Evolutionary conservation across 2,797 vertebrate species (phyloP).

Genomic region (Notolabrus celidotus): DNA sequence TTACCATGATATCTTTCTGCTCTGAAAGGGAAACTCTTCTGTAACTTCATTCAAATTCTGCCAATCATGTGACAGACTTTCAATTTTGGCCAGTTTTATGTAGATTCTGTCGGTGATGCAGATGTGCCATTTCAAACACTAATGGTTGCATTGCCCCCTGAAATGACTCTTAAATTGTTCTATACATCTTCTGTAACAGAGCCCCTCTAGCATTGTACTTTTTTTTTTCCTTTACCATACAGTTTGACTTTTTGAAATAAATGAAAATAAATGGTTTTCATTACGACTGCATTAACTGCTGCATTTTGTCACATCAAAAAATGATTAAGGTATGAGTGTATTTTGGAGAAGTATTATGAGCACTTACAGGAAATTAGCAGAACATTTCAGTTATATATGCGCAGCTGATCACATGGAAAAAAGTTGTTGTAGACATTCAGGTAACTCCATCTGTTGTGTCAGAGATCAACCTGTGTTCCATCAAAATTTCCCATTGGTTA

Average conservation of each 20-base stretch:
- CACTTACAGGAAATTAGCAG: not conserved
- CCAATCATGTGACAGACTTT: conserved; percentile 49
- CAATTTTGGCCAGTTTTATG: conserved; percentile 56
- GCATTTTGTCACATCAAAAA: not conserved
- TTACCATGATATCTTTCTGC: conserved; percentile 40
- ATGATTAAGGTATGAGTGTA: not conserved
- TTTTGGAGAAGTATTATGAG: not conserved
- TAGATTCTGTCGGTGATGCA: conserved; percentile 45
- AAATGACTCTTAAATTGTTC: conserved; percentile 36
- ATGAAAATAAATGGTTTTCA: conserved; percentile 59
- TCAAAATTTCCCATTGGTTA: conserved; percentile 25
- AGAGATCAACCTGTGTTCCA: conserved; percentile 18
- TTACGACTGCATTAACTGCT: conserved; percentile 17
- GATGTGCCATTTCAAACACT: conserved; percentile 43
- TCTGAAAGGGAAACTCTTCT: conserved; percentile 52
- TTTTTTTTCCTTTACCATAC: conserved; percentile 53
- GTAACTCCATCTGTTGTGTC: conserved; percentile 19
- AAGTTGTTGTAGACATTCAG: conserved; percentile 5
- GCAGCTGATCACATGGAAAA: conserved; percentile 8
- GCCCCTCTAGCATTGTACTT: conserved; percentile 51
- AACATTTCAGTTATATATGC: not conserved
- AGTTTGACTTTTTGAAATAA: conserved; percentile 77
- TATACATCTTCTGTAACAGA: conserved; percentile 48
- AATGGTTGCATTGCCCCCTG: conserved; percentile 32
- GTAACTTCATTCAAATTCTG: conserved; percentile 51